Base-by-base conservation (phyloP, 2,113 vertebrate species). In the Neotoma lepida region DNA sequence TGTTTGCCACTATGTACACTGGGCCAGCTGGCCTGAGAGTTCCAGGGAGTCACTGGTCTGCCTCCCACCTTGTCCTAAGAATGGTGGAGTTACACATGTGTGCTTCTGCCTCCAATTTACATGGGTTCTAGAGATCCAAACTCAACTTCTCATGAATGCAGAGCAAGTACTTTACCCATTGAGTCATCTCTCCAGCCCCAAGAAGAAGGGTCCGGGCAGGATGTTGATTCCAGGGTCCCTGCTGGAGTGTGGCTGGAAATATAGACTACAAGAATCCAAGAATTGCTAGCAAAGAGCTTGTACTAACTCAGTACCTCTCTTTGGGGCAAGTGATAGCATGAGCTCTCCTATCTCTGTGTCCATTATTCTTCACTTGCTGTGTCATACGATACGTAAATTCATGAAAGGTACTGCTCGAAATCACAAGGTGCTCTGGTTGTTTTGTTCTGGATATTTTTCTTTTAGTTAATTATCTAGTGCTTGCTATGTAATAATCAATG, bases 401-500 rank as follows among this genome's bases (percentile, higher is more conserved):
- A 92, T 71, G 88, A 95, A 96, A 94, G 86, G 92, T 82, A 33
- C 20, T 12, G 14, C 86, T 2, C 49, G 28, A 30, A 74, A 4
- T 71, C 70, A 44, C 51, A 8, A 86, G 87, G 51, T 46, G 26
- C n/a, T 56, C 61, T 73, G 41, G 9, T 0, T 93, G 94, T 95
- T 96, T 2, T 0, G 96, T 96, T 94, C 94, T 61, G 0, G 74
- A 87, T 89, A 90, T 96, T 95, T 89, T 84, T 54, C 88, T 88
- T 96, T 97, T 97, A 97, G 96, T 89, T 98, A 97, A 97, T 97
- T 97, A 95, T 96, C 96, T 96, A 70, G 96, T 51, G 93, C 86
- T 96, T 97, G 95, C 91, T 92, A 61, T 97, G 94, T 96, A 98
- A 96, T 71, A 68, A 98, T 98, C 98, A 98, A 96, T 98, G 97